A percentile compares a stretch with the other conserved stretches of the same genome.
phyloP scores from a whole-genome alignment of 92 coral and sea anemone genomes.

The Porites cylindrica region DNA sequence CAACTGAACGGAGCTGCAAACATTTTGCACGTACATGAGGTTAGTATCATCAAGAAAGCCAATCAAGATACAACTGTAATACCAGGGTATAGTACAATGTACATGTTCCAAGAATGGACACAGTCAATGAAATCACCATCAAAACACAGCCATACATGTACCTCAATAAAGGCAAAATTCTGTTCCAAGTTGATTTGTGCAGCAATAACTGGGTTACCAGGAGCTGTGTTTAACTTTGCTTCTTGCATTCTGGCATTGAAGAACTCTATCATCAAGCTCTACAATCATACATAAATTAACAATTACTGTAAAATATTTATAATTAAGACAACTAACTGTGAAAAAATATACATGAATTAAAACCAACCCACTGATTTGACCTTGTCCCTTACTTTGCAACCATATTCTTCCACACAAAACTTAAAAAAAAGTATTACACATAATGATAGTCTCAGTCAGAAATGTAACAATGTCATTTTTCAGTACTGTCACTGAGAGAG shows the following conservation, averaged over 20 bases:
- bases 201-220: slow-evolving; percentile 98
- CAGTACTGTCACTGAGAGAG: too few species aligned
- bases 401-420: too few species aligned
- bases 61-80: too few species aligned
- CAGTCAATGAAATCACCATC: not conserved
- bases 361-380: too few species aligned
- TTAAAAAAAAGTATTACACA: too few species aligned
- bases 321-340: too few species aligned
- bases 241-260: slow-evolving; percentile 99
- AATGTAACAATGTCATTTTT: too few species aligned
- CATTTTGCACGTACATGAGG: not conserved
- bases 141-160: not conserved
- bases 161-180: slow-evolving; percentile 99
- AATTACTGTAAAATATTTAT: not conserved
- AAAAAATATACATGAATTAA: too few species aligned
- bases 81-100: too few species aligned
- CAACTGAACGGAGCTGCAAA: slow-evolving; percentile 92
- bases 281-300: not conserved
- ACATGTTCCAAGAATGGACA: not conserved
- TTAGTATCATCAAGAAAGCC: not conserved
- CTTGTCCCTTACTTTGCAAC: too few species aligned
- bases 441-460: too few species aligned
- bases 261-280: slow-evolving; percentile 97
- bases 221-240: slow-evolving; percentile 95
- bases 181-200: slow-evolving; percentile 99